A percentile compares a stretch with the other conserved stretches of the same genome.
phyloP scores from a whole-genome alignment of 1,140 invertebrate species.

The Muscidifurax raptorellus region DNA sequence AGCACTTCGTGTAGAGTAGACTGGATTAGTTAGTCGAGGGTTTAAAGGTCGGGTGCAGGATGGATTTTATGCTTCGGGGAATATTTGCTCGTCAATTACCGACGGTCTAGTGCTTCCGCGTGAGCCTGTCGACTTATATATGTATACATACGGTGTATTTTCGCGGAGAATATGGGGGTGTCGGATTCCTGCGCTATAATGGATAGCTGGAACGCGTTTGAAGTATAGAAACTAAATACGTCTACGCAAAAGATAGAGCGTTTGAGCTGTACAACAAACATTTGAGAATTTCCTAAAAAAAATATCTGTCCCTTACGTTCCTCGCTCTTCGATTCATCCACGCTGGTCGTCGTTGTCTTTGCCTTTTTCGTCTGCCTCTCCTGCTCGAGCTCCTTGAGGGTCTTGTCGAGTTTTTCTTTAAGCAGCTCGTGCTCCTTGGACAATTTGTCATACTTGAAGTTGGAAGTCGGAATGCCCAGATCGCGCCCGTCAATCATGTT shows the following conservation, averaged over 20 bases:
- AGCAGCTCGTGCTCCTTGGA: constrained; percentile 68
- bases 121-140: neutral
- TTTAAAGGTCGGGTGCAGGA: neutral
- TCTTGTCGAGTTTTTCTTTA: constrained; percentile 69
- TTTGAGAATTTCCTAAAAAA: too few relatives aligned
- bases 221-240: too few relatives aligned
- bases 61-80: neutral
- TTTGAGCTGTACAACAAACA: too few relatives aligned
- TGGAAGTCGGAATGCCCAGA: constrained; percentile 65
- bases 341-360: constrained; percentile 37
- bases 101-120: neutral
- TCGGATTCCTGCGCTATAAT: neutral
- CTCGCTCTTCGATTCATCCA: constrained; percentile 66
- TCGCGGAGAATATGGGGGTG: neutral
- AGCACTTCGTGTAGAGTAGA: neutral
- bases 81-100: constrained; percentile 22
- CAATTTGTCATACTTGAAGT: constrained; percentile 67
- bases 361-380: constrained; percentile 75
- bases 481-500: constrained; percentile 75
- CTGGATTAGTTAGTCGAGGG: neutral
- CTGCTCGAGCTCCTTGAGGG: constrained; percentile 68
- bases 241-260: too few relatives aligned
- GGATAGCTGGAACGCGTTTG: too few relatives aligned
- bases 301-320: constrained; percentile 61
- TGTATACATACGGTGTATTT: neutral